A percentile compares a stretch with the other conserved stretches of the same genome.
Evolutionary conservation across 2,113 vertebrate species (phyloP).

Genomic region (Phyllostomus hastatus): DNA sequence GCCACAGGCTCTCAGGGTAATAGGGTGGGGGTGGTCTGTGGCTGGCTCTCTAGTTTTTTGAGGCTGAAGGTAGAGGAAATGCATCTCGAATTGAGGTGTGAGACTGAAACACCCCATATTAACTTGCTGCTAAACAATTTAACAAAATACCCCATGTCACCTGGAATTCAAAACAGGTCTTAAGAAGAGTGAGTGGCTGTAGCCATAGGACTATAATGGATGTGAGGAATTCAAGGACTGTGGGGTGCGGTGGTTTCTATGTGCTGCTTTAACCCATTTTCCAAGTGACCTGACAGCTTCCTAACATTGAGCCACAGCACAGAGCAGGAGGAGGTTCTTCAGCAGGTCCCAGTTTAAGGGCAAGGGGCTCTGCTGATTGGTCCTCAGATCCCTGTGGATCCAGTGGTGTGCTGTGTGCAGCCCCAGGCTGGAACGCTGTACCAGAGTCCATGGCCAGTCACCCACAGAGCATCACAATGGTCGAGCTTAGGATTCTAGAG

Average conservation of each 20-base stretch:
- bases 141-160: background rate
- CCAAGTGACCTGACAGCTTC: background rate
- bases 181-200: background rate
- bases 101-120: background rate
- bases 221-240: background rate
- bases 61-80: background rate
- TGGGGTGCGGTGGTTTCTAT: background rate
- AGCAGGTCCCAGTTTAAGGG: background rate
- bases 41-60: background rate
- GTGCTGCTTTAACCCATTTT: background rate
- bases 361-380: background rate
- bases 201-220: background rate
- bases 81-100: background rate
- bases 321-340: background rate
- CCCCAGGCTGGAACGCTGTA: too few relatives aligned
- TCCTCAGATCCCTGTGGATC: background rate
- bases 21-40: background rate
- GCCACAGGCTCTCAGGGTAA: background rate
- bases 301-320: background rate
- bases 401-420: too few relatives aligned
- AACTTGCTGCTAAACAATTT: background rate
- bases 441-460: background rate
- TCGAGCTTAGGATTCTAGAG: background rate
- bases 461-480: background rate
- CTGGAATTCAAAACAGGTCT: background rate